Conservation (phyloP, 2,113 vertebrate species). For the Murina feae region DNA sequence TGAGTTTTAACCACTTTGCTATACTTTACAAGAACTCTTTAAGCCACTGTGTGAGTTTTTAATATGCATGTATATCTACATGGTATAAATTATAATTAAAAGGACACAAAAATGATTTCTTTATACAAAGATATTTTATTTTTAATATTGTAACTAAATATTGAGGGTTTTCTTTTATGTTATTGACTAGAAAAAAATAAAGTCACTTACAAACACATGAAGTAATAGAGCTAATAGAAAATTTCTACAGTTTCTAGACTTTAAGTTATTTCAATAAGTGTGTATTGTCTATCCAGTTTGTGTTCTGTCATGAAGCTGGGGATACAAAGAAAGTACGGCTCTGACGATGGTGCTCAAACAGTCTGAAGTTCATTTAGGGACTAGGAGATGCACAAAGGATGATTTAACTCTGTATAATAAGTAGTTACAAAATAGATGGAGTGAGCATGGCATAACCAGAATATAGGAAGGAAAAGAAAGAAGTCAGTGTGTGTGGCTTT, state of each 20-base stretch:
- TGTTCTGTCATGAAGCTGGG: background rate
- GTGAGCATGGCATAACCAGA: no score
- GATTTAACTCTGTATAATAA: background rate
- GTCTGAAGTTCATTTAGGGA: background rate
- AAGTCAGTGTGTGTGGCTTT: background rate
- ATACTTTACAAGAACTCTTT: background rate
- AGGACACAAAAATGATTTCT: constrained; percentile 8
- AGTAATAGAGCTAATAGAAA: background rate
- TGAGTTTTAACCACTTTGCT: background rate
- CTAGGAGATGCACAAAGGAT: background rate
- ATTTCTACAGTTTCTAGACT: background rate
- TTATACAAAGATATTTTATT: background rate
- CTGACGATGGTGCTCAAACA: background rate
- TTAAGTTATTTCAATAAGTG: background rate
- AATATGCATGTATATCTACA: background rate
- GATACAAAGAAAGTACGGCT: background rate
- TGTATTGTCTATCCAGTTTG: background rate
- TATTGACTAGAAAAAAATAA: background rate
- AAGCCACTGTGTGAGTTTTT: background rate
- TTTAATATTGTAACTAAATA: constrained; percentile 24
- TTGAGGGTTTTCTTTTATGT: background rate
- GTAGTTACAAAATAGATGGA: background rate
- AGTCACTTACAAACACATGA: background rate
- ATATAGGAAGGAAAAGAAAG: background rate
- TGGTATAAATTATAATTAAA: background rate